Evolutionary conservation across 2,888 invertebrate species (phyloP).

Genomic region (Synanthedon andrenaeformis): DNA sequence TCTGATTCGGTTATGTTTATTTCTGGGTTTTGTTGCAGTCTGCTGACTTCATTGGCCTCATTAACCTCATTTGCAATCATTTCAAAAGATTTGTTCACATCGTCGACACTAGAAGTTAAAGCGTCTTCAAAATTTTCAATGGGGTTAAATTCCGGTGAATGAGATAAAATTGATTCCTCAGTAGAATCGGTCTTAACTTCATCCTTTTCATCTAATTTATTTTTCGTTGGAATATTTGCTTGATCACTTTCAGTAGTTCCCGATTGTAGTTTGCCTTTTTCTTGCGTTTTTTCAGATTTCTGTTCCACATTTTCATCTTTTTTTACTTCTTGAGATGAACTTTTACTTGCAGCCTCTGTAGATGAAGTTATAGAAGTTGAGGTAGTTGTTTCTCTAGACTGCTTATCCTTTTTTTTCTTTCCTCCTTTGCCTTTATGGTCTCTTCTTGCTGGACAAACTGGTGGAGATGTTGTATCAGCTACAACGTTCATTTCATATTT

Average conservation of each 20-base stretch:
- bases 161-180: constrained; percentile 3
- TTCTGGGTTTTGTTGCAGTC: constrained; percentile 31
- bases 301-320: constrained; percentile 24
- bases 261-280: constrained; percentile 41
- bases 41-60: constrained; percentile 4
- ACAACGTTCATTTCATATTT: constrained; percentile 8
- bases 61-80: constrained; percentile 42
- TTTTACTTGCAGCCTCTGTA: constrained; percentile 1
- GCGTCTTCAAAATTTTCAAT: constrained; percentile 62
- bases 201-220: neutral
- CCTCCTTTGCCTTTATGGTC: constrained; percentile 51
- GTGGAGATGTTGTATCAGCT: constrained; percentile 12
- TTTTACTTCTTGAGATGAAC: constrained; percentile 20
- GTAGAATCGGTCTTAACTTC: constrained; percentile 4
- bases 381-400: constrained; percentile 17
- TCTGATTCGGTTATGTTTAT: constrained; percentile 42
- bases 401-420: constrained; percentile 40
- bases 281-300: constrained; percentile 21
- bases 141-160: constrained; percentile 30
- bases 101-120: constrained; percentile 49
- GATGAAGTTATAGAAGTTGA: constrained; percentile 2
- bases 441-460: constrained; percentile 39
- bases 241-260: constrained; percentile 4
- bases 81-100: constrained; percentile 55
- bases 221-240: neutral